Evolutionary conservation across 92 coral and sea anemone species (phyloP), one percentile per base, ranked within the genome.

Genomic region (Parazoanthus darwini): DNA sequence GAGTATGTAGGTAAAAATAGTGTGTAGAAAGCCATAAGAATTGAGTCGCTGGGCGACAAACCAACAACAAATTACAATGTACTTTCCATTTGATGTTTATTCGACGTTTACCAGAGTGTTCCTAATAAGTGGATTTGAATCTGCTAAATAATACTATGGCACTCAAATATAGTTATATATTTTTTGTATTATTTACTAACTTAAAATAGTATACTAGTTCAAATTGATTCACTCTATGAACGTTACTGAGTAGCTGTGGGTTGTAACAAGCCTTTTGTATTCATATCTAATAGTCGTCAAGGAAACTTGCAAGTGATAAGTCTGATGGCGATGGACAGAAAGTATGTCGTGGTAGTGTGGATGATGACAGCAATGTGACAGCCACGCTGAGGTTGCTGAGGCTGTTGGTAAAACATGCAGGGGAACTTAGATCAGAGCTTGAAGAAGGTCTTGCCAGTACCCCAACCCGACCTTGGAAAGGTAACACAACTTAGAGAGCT

Each of bases 391-490:
- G 99, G 71, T 94, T 97, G 51, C 95, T 97, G 37, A 96, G 99
- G 38, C 95, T 97, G 33, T 91, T 97, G 22, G 99, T 97, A 11
- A 97, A 97, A 90, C 99, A 97, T 81, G 99, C 99, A 46, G 98
- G 98, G 39, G 99, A 95, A 79, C 95, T 97, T 0, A 91, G 96
- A 79, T 90, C 89, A 82, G 98, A 91, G 58, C 91, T 97, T 56
- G 98, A 97, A 79, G 94, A 95, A 25, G 99, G 99, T 15, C 94
- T 97, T 8, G 94, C 91, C 15, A 89, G 72, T 43, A 97, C 98
- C 0, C 99, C 99, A 25, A 97, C 99, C 13, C 89, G 96, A 86
- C 99, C 99, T 48, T 97, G 99, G 99, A 94, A 97, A 95, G 99
- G 99, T 97, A 65, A 44, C 82, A 54, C 20, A 23, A 78, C 14